Base-by-base conservation (phyloP, 2,888 invertebrate genomes). In the Phoronis australis region DNA sequence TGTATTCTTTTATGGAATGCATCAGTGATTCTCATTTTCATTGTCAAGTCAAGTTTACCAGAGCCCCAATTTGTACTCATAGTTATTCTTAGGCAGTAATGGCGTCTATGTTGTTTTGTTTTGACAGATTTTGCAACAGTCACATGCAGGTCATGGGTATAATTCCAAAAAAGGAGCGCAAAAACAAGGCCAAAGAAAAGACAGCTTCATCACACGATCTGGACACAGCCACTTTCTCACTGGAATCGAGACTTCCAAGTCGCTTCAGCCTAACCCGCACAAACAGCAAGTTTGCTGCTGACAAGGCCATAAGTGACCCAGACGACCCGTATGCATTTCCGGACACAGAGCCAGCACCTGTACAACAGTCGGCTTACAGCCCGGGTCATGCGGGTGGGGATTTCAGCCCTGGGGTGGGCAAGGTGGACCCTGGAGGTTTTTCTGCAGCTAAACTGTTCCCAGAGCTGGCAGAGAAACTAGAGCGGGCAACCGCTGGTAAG, bases 111-210 rank as follows among this genome's bases (percentile, higher is more conserved):
- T 55, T 24, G 37, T 3, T 43, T 37, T 40, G 42, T 6, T 44
- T 31, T 61, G 64, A 4, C 59, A 78, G 78, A 52, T 79, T 76
- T 56, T 79, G 79, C 61, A 79, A 78, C 64, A 77, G 77, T 60
- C 79, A 79, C 64, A 77, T 79, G 76, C 78, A 79, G 62, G 77
- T 78, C 47, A 65, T 31, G 15, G 69, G 69, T 6, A 68, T 70
- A 68, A 51, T 68, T 43, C 68, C 68, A 46, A 63, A 62, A 52
- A 66, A 66, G 42, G 66, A 67, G 47, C 56, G 65, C 42, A 70
- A 68, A 46, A 57, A 56, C 15, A 66, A 66, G 54, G 60, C 62
- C n/a, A 55, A 51, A 47, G 44, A 47, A 20, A 53, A 38, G 27
- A 53, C 56, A 9, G 42, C 47, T 24, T 37, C 40, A 38, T 23